Evolutionary conservation across 2,797 vertebrate genomes (phyloP).

Genomic region (Typhlichthys subterraneus): DNA sequence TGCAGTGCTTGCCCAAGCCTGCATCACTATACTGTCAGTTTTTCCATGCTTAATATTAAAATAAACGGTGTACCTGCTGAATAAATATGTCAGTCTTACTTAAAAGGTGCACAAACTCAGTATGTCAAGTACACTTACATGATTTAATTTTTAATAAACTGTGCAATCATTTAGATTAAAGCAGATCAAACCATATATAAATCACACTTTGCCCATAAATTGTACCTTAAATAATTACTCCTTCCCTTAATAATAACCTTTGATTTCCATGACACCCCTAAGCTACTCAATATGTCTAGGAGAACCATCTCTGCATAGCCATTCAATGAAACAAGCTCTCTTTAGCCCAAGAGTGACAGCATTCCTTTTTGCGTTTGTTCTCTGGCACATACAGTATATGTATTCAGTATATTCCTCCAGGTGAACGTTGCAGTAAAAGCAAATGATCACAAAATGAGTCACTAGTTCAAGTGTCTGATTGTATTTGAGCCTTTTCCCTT

Average conservation of each 20-base stretch:
- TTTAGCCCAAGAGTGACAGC: conserved; percentile 7
- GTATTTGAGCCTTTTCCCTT: conserved; percentile 12
- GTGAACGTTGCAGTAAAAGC: conserved; percentile 10
- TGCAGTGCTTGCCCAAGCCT: conserved; percentile 54
- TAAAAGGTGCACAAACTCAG: conserved; percentile 18
- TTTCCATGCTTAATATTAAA: conserved; percentile 30
- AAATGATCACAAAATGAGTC: conserved; percentile 23
- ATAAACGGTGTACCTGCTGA: conserved; percentile 17
- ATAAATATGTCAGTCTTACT: conserved; percentile 27
- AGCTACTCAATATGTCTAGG: neutral
- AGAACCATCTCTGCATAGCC: neutral
- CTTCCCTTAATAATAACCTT: neutral
- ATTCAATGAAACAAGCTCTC: neutral
- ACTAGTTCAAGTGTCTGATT: neutral
- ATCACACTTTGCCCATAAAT: no score
- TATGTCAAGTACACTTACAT: neutral
- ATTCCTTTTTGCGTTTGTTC: conserved; percentile 36
- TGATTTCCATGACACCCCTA: conserved; percentile 21
- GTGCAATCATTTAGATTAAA: no score
- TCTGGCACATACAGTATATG: conserved; percentile 6
- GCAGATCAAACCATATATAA: no score
- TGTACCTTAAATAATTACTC: no score
- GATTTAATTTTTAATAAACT: neutral
- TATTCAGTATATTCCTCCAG: neutral
- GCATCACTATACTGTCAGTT: conserved; percentile 24